Evolutionary conservation across 2,797 vertebrate species (phyloP).

Genomic region (Enteromius mattozi): DNA sequence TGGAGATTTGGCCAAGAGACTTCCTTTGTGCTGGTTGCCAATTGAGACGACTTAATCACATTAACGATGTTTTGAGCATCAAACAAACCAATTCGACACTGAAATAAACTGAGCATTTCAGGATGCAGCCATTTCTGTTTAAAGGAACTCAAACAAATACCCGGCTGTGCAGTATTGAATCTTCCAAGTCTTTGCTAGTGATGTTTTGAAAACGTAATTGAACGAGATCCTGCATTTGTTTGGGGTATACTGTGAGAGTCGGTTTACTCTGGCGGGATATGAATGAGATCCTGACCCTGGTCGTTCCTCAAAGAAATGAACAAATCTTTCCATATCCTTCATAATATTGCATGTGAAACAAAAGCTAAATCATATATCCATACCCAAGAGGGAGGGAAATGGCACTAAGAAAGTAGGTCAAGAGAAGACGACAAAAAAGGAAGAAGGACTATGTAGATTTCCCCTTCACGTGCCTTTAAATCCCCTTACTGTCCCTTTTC

Average conservation of each 20-base stretch:
- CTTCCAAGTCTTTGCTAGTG: not conserved
- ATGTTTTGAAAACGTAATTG: not conserved
- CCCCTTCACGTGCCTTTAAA: conserved; percentile 50
- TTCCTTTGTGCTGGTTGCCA: conserved; percentile 21
- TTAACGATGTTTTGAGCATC: conserved; percentile 68
- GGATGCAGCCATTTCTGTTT: conserved; percentile 61
- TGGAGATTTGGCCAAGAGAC: not conserved
- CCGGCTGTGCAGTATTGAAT: not conserved
- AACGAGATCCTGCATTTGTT: not conserved
- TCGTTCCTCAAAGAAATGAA: not conserved
- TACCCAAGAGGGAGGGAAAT: conserved; percentile 36
- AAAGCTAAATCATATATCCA: conserved; percentile 63
- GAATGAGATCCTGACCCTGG: conserved; percentile 9
- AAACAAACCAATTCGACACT: conserved; percentile 64
- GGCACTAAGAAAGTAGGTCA: conserved; percentile 59
- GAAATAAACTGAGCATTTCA: conserved; percentile 62
- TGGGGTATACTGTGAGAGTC: not conserved
- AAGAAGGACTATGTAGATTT: conserved; percentile 39
- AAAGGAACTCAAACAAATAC: conserved; percentile 35
- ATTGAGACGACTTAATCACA: conserved; percentile 56
- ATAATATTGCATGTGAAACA: conserved; percentile 52
- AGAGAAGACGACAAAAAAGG: conserved; percentile 29
- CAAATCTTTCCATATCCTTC: conserved; percentile 18
- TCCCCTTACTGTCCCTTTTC: conserved; percentile 56
- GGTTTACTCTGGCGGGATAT: conserved; percentile 24